phyloP scores from a whole-genome alignment of 1,140 invertebrate species.

The Musca domestica region DNA sequence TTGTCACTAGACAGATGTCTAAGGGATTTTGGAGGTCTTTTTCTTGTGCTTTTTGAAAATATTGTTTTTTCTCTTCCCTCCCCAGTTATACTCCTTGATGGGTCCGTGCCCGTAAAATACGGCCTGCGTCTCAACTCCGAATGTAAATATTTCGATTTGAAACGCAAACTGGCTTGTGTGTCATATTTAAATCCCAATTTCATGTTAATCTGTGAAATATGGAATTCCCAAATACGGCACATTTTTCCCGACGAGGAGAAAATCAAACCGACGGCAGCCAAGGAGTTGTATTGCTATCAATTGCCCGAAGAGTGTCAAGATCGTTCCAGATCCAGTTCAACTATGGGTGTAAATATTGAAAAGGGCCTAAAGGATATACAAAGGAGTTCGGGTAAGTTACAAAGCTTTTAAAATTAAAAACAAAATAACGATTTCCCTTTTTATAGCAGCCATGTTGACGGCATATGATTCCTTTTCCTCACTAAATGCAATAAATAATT shows the following conservation, averaged over 20 bases:
- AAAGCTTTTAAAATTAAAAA: too few relatives aligned
- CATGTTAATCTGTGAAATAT: slow-evolving; percentile 69
- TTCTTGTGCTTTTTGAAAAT: too few relatives aligned
- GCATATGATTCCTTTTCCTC: slow-evolving; percentile 13
- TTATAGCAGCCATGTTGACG: slow-evolving; percentile 6
- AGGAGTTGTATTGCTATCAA: slow-evolving; percentile 52
- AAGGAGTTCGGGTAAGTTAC: slow-evolving; percentile 42
- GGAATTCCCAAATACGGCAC: slow-evolving; percentile 64
- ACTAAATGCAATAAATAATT: slow-evolving; percentile 6
- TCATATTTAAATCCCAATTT: slow-evolving; percentile 63
- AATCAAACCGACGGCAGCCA: slow-evolving; percentile 46
- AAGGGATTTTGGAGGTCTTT: too few relatives aligned
- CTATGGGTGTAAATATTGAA: slow-evolving; percentile 47
- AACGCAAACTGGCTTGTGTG: slow-evolving; percentile 66
- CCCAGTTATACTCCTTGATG: slow-evolving; percentile 73
- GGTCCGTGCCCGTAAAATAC: slow-evolving; percentile 77
- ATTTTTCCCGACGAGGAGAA: slow-evolving; percentile 53
- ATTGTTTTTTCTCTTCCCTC: background rate
- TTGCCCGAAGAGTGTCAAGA: slow-evolving; percentile 43
- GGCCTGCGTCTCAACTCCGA: slow-evolving; percentile 78
- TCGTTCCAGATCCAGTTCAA: slow-evolving; percentile 42
- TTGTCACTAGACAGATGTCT: too few relatives aligned
- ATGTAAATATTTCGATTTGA: slow-evolving; percentile 71
- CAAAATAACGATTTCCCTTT: too few relatives aligned
- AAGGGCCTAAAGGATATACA: slow-evolving; percentile 52